Base-by-base conservation (phyloP, 1,140 invertebrate genomes). In the Neotoxoptera formosana region DNA sequence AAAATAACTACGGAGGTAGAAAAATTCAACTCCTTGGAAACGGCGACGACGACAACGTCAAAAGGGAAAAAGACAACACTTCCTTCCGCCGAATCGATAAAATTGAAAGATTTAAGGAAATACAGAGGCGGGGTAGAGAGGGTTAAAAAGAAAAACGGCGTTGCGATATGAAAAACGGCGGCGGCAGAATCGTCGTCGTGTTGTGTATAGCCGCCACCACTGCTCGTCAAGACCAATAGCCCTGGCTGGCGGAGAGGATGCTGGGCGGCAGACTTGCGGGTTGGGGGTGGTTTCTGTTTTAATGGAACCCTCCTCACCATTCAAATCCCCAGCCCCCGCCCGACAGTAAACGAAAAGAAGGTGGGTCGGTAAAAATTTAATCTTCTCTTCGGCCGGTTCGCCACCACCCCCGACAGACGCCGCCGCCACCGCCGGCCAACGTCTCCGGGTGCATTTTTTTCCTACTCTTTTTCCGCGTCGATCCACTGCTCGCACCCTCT, bases 361-460 rank as follows among this genome's bases (percentile, higher is more conserved):
- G 91, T 93, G 91, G 91, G 91, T 93, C 51, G 91, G 91, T 93
- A 93, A 93, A 93, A 93, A 93, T 93, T 93, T 93, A 93, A 93
- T 93, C 91, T 93, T 86, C 91, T 93, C 91, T 84, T 45, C 91
- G 91, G 91, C 91, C 91, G 91, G 23, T 84, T 53, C 81, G 23
- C 91, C 91, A 30, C 67, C 90, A 51, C 76, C 47, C 81, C 91
- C 20, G 60, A 76, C 60, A 76, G 60, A 34, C 20, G 53, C 34
- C 81, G 30, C 47, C 48, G 47, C 45, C 36, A 48, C 90, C 90
- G 14, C 47, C 91, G 47, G 34, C 48, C 67, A 53, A 56, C 53
- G 53, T 90, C 56, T 90, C 53, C 36, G 51, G 11, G 88, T 67
- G 48, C 67, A 45, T 67, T 67, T 51, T 56, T 56, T 67, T 41